These are phyloP conservation scores for Lomographa bimaculata DNA, from an alignment of 2,888 invertebrate genomes.

Conservation along the genomic window DNA sequence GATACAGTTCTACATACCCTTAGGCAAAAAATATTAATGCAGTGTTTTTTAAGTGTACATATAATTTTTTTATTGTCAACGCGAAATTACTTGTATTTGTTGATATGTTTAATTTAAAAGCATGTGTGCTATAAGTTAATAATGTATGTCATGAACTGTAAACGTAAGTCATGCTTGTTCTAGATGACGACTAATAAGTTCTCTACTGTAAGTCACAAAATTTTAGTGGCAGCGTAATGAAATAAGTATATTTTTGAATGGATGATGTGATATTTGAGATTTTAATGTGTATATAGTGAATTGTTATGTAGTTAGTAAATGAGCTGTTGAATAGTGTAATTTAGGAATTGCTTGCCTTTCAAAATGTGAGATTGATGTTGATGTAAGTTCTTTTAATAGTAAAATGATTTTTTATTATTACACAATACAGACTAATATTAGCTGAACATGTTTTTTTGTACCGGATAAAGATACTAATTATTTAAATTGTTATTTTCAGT, in stretches of 20 bases:
- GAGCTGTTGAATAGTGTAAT: conserved; percentile 41
- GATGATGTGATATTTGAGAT: conserved; percentile 78
- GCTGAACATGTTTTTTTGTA: no score
- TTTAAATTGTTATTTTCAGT: no score
- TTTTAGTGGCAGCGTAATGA: conserved; percentile 38
- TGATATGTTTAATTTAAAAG: no score
- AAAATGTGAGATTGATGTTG: conserved; percentile 9
- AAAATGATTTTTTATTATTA: no score
- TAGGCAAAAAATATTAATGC: no score
- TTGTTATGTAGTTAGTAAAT: conserved; percentile 69
- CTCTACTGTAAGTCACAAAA: conserved; percentile 16
- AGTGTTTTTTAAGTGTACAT: no score
- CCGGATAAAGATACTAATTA: no score
- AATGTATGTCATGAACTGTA: no score
- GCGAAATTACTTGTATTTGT: conserved; percentile 1
- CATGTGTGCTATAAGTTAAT: no score
- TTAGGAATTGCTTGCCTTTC: conserved; percentile 26
- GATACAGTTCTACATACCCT: no score
- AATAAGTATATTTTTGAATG: conserved; percentile 65
- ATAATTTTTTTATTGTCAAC: background rate
- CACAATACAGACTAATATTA: no score
- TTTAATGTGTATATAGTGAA: conserved; percentile 63
- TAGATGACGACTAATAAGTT: conserved; percentile 12
- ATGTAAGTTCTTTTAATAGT: conserved; percentile 1
- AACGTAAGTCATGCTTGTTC: conserved; percentile 3